Conservation (phyloP, 1,140 invertebrate species). For the Drosophila fuyamai region DNA sequence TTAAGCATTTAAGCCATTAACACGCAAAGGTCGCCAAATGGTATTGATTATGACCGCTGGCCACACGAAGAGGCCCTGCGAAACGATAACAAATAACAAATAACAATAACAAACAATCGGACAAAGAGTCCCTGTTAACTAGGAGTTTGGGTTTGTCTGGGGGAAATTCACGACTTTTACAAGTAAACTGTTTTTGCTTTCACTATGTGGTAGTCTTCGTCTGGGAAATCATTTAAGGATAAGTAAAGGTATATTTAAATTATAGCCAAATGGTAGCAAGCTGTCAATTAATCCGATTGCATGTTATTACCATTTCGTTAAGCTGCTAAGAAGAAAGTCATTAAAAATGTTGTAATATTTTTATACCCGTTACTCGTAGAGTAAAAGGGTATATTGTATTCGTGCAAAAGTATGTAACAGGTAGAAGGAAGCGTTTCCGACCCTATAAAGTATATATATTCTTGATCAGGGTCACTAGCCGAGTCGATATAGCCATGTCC, state of each 20-base stretch:
- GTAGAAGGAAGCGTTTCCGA: no score
- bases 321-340: not conserved
- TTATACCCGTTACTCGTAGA: no score
- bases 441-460: no score
- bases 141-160: constrained; percentile 17
- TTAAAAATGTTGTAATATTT: not conserved
- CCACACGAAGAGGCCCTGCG: constrained; percentile 42
- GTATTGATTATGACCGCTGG: constrained; percentile 72
- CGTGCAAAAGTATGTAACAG: no score
- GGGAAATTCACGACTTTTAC: not conserved
- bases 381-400: no score
- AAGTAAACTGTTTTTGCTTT: constrained; percentile 30
- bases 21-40: constrained; percentile 74
- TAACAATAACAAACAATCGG: constrained; percentile 58
- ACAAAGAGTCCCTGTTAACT: constrained; percentile 32
- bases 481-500: no score
- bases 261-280: not conserved
- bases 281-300: constrained; percentile 16
- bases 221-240: constrained; percentile 3
- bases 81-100: constrained; percentile 39
- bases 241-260: constrained; percentile 24
- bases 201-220: constrained; percentile 8
- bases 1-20: constrained; percentile 58
- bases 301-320: not conserved
- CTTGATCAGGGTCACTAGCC: no score